Conservation (phyloP, 53 echinoderm and acorn worm genomes). For the Stichopus horrens region DNA sequence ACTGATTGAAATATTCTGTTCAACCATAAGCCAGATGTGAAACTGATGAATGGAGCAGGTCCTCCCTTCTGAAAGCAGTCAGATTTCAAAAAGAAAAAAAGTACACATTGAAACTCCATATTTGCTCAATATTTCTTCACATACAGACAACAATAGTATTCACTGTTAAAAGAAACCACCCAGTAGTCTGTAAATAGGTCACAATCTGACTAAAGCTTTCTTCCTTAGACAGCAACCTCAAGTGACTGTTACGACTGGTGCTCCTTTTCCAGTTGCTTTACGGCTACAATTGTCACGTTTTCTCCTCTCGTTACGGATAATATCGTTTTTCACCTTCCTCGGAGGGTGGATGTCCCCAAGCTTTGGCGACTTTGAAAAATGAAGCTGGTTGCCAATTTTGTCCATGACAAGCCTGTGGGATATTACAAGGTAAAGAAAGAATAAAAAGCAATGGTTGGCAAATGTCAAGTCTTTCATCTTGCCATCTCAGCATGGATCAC, state of each 20-base stretch:
- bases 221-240: conserved; percentile 19
- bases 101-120: background rate
- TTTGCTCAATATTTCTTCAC: background rate
- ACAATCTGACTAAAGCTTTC: background rate
- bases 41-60: too few relatives aligned
- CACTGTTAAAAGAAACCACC: background rate
- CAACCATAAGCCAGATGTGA: too few relatives aligned
- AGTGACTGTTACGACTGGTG: conserved; percentile 84
- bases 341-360: conserved; percentile 84
- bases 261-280: conserved; percentile 61
- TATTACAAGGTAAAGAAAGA: background rate
- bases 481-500: too few relatives aligned
- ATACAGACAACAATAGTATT: background rate
- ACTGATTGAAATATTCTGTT: too few relatives aligned
- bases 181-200: background rate
- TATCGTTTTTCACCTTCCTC: conserved; percentile 66
- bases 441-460: background rate
- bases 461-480: too few relatives aligned
- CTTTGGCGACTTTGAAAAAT: conserved; percentile 93
- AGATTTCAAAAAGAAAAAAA: background rate
- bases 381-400: conserved; percentile 75
- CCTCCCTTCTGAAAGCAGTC: too few relatives aligned
- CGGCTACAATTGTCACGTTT: conserved; percentile 63
- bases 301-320: conserved; percentile 74
- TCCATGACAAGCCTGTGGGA: conserved; percentile 73